phyloP scores from a whole-genome alignment of 2,797 vertebrate species.

The Ambastaia sidthimunki region DNA sequence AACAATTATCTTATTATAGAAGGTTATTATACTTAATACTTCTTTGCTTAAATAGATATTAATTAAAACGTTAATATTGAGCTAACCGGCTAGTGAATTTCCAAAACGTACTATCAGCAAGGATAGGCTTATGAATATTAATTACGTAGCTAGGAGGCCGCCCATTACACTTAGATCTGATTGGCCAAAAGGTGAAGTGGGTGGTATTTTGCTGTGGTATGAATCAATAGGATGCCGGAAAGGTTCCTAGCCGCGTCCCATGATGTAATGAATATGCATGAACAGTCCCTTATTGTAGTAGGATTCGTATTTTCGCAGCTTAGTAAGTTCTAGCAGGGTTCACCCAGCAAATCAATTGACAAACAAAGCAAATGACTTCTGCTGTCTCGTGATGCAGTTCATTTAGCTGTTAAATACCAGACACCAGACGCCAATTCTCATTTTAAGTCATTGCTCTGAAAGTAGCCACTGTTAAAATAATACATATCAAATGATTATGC shows the following conservation, averaged over 20 bases:
- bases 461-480: too few relatives aligned
- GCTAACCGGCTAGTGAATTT: constrained; percentile 1
- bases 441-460: too few relatives aligned
- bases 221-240: constrained; percentile 8
- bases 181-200: not conserved
- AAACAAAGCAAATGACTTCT: not conserved
- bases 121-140: not conserved
- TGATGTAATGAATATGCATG: not conserved
- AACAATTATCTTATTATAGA: too few relatives aligned
- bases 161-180: not conserved
- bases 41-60: not conserved
- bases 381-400: not conserved
- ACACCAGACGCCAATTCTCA: not conserved
- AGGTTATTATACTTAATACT: not conserved
- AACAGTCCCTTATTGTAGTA: not conserved
- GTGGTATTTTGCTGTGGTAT: not conserved
- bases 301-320: not conserved
- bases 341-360: not conserved
- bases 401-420: constrained; percentile 1
- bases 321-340: not conserved
- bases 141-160: not conserved
- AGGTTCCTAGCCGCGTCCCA: not conserved
- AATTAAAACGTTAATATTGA: not conserved
- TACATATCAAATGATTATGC: too few relatives aligned
- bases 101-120: not conserved